Evolutionary conservation across 2,113 vertebrate genomes (phyloP).

Genomic region (Galemys pyrenaicus): DNA sequence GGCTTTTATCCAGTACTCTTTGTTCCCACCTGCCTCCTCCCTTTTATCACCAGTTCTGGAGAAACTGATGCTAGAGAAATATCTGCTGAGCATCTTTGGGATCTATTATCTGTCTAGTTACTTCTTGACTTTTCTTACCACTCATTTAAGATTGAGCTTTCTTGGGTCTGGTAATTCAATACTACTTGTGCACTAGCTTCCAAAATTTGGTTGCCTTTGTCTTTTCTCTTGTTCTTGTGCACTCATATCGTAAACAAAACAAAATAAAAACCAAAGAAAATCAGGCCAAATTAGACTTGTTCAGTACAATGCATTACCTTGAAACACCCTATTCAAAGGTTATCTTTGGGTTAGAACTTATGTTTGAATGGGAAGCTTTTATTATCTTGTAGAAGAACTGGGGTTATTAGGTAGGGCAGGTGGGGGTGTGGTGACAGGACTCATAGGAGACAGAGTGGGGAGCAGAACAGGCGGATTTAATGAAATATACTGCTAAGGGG

Average conservation of each 20-base stretch:
- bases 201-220: neutral
- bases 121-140: neutral
- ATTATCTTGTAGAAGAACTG: too few species aligned
- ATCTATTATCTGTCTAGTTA: neutral
- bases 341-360: neutral
- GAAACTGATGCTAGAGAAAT: neutral
- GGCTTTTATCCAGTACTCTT: neutral
- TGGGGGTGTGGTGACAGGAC: too few species aligned
- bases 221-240: neutral
- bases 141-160: neutral
- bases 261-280: too few species aligned
- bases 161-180: neutral
- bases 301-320: neutral
- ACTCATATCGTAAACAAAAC: neutral
- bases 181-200: neutral
- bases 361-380: too few species aligned
- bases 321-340: neutral
- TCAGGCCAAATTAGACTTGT: neutral
- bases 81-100: neutral
- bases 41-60: neutral
- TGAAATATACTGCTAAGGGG: too few species aligned
- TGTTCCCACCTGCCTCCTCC: neutral
- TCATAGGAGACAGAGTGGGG: too few species aligned
- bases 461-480: too few species aligned
- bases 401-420: too few species aligned